Base-by-base conservation (phyloP, 1,140 invertebrate species). In the Drosophila erecta region DNA sequence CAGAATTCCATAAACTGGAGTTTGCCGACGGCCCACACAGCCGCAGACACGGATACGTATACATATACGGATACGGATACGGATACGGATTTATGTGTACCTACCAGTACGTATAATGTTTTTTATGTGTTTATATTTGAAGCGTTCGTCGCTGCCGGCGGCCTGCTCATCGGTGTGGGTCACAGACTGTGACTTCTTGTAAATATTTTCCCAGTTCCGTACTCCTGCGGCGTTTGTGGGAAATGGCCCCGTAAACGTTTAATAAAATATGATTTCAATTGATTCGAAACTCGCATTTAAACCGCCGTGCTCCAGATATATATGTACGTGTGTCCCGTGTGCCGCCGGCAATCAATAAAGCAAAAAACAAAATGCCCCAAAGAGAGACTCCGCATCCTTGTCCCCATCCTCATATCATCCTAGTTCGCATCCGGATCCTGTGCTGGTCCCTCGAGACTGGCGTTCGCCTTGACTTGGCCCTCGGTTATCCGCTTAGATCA, bases 401-500 rank as follows among this genome's bases (percentile, higher is more conserved):
- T 40, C 43, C 46, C 10, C 7, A 14, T 47, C 33, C 12, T 37
- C 50, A 10, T 22, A 37, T 7, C 40, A 15, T 15, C n/a, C 14
- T n/a, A 7, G 38, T 57, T 27, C 17, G 44, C 44, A 17, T 35
- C 50, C 44, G 30, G 37, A 64, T 66, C 62, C 59, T 40, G 62
- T 41, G 56, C 27, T 51, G 30, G 59, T 56, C 65, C 77, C 72
- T 27, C 20, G 71, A 76, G 72, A 47, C 56, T 20, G 38, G 55
- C 51, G 44, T 49, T 59, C 49, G 65, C 56, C 70, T 60, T 76
- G 77, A 56, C 79, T 72, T 54, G 33, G 46, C 43, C 71, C 71
- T 62, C 83, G 70, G 81, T 90, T 90, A 90, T 90, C 87, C 87
- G 87, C 87, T 90, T 90, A 90, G 87, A 90, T 90, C 87, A 90